Percentiles rank a stretch among this genome's conserved stretches.
phyloP scores from a whole-genome alignment of 2,113 vertebrate genomes.

The Xiphias gladius region DNA sequence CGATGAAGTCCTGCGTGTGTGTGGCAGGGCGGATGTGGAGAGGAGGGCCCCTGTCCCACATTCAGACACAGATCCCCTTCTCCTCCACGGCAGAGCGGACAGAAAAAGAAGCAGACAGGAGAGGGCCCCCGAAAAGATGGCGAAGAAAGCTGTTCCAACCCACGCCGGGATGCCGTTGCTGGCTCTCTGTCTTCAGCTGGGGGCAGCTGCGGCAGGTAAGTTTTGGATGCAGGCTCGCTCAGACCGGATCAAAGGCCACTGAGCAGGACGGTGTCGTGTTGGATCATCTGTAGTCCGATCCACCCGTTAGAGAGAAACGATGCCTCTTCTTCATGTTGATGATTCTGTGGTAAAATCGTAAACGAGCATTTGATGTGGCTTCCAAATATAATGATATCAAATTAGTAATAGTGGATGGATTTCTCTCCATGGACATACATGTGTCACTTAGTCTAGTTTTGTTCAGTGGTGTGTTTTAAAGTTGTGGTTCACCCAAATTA shows the following conservation, averaged over 20 bases:
- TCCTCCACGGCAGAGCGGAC: too few species aligned
- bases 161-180: slow-evolving; percentile 54
- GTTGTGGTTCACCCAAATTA: neutral
- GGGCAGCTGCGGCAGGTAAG: slow-evolving; percentile 71
- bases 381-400: neutral
- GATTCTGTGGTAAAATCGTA: too few species aligned
- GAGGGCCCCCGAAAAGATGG: slow-evolving; percentile 29
- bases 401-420: too few species aligned
- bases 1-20: slow-evolving; percentile 56
- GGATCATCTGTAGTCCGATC: too few species aligned
- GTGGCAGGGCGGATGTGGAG: neutral
- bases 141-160: neutral
- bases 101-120: neutral
- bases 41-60: slow-evolving; percentile 66
- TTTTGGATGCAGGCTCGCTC: neutral
- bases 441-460: too few species aligned
- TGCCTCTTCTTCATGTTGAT: too few species aligned
- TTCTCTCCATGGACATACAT: too few species aligned
- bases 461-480: neutral
- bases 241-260: too few species aligned
- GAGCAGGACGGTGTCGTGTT: too few species aligned
- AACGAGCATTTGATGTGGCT: too few species aligned
- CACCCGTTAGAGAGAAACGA: too few species aligned
- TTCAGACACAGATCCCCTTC: slow-evolving; percentile 36
- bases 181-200: slow-evolving; percentile 34